Conservation (phyloP, 2,113 vertebrate genomes). For the Rhineura floridana region DNA sequence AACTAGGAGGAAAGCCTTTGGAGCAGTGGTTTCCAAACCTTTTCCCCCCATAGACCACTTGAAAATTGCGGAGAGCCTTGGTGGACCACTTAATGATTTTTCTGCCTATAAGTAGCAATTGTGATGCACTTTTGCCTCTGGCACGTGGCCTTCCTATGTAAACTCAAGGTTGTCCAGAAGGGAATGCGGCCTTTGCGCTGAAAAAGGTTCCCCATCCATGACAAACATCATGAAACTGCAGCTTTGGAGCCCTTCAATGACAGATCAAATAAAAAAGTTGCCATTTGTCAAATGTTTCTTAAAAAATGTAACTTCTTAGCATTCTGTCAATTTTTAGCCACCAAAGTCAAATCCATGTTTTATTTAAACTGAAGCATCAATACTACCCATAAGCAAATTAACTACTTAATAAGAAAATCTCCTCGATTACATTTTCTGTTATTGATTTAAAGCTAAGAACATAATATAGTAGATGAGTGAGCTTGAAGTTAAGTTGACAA, state of each 20-base stretch:
- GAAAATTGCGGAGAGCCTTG: too few species aligned
- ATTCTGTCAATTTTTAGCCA: not conserved
- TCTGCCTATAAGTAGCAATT: too few species aligned
- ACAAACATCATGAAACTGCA: not conserved
- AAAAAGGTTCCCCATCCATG: too few species aligned
- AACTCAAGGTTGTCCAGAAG: too few species aligned
- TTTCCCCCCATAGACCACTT: too few species aligned
- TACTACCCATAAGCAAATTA: not conserved
- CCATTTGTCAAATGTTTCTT: not conserved
- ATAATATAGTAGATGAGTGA: not conserved
- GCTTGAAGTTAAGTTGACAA: not conserved
- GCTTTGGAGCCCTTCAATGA: not conserved
- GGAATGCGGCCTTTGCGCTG: too few species aligned
- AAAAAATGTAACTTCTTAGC: not conserved
- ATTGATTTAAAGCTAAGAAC: constrained; percentile 8
- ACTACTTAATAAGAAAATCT: constrained; percentile 9
- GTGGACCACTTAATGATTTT: too few species aligned
- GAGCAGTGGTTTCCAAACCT: too few species aligned
- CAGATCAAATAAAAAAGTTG: not conserved
- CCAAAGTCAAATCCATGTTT: not conserved
- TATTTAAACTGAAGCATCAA: not conserved
- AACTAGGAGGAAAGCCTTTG: too few species aligned
- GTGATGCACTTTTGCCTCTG: too few species aligned
- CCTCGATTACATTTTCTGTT: not conserved
- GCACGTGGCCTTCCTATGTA: too few species aligned